Base-by-base conservation (phyloP, 2,797 vertebrate genomes). In the Aldrovandia affinis region DNA sequence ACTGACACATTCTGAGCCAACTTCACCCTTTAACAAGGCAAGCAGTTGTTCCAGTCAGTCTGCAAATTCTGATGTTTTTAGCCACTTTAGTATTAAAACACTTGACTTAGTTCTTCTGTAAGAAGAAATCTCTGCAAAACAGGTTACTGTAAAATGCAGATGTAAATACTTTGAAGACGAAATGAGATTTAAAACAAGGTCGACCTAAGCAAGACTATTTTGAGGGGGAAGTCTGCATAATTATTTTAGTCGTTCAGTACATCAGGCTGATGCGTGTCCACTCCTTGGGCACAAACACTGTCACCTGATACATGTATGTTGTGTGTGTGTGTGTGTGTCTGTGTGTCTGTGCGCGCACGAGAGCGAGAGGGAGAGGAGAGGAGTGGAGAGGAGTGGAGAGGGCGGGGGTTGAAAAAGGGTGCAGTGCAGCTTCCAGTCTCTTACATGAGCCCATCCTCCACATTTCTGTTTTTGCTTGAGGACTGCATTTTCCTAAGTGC, bases 371-470 rank as follows among this genome's bases (percentile, higher is more conserved):
- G 22, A 39, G 7, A 5, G 65, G 50, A 8, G 55, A 28, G 30
- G 8, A 30, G 8, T 47, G 30, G 30, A 44, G 80, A 28, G 47
- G 42, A 22, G 6, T 42, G 20, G 25, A 14, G 54, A 33, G 50
- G 61, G 30, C 12, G 61, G 4, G 36, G 25, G 25, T 80, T 44
- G 33, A 9, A 61, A 0, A n/a, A 47, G 54, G n/a, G 42, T 63
- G 8, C 39, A 39, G 36, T 36, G 25, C 30, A 33, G 44, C 50
- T 55, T 68, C 54, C 36, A 55, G 83, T 28, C n/a, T 22, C 33
- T n/a, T n/a, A 52, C 81, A 36, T 47, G 50, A 89, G 91, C 2
- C 30, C 18, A 30, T 63, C 55, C 25, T 63, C 61, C 7, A 20
- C 36, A 44, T 22, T 70, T n/a, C 50, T 12, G 18, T 18, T 75